These are phyloP conservation scores for Drosophila kanekoi DNA, from an alignment of 2,888 invertebrate genomes.

Conservation along the genomic window DNA sequence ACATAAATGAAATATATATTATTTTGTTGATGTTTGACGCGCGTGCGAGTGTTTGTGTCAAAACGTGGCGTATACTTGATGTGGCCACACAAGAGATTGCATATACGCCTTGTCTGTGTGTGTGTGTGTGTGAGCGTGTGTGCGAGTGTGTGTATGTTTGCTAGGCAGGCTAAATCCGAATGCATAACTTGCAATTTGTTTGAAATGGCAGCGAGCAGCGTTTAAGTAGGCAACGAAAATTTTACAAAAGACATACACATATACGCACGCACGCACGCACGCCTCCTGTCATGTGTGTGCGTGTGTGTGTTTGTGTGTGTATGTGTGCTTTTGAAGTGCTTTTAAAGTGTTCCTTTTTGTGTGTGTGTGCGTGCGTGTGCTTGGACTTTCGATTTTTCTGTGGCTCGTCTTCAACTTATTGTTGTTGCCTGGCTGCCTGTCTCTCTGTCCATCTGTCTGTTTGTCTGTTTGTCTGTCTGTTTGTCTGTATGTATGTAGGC, in stretches of 20 bases:
- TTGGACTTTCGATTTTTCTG: constrained; percentile 73
- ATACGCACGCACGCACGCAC: constrained; percentile 9
- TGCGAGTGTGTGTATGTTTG: constrained; percentile 39
- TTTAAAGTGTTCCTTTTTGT: constrained; percentile 33
- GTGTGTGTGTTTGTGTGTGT: constrained; percentile 15
- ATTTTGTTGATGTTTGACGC: constrained; percentile 38
- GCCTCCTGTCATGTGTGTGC: constrained; percentile 5
- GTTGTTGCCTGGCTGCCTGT: constrained; percentile 47
- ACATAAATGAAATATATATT: constrained; percentile 2
- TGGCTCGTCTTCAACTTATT: constrained; percentile 66
- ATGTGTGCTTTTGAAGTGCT: constrained; percentile 52
- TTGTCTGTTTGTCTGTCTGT: background rate
- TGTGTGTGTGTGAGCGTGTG: constrained; percentile 16
- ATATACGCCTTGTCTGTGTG: constrained; percentile 65
- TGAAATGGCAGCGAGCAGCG: constrained; percentile 40
- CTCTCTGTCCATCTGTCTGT: constrained; percentile 35
- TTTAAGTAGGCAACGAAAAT: constrained; percentile 72
- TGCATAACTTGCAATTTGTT: constrained; percentile 69
- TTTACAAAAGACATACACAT: constrained; percentile 29
- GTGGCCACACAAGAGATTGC: constrained; percentile 63
- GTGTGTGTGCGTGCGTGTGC: constrained; percentile 49
- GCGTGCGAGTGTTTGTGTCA: constrained; percentile 39
- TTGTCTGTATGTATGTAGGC: background rate
- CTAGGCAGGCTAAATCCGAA: constrained; percentile 55
- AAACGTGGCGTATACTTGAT: constrained; percentile 79